Evolutionary conservation across 2,888 invertebrate genomes (phyloP).

Genomic region (Polymixis lichenea): DNA sequence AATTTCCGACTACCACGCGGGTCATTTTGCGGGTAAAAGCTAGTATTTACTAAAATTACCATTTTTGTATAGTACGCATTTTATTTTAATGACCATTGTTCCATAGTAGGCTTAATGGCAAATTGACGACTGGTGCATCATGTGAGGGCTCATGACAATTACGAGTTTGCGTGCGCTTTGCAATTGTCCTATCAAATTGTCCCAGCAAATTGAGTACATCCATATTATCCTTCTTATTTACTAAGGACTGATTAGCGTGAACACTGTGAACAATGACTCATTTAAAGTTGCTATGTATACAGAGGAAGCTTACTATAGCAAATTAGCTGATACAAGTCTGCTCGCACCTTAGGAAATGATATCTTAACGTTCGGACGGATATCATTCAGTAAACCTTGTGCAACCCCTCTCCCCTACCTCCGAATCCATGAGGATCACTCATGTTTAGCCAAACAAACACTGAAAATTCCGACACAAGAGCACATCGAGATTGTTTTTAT

Average conservation of each 20-base stretch:
- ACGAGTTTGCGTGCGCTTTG: slow-evolving; percentile 26
- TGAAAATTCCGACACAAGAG: slow-evolving; percentile 38
- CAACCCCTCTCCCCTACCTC: background rate
- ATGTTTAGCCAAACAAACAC: slow-evolving; percentile 43
- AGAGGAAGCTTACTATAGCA: background rate
- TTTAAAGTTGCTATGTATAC: background rate
- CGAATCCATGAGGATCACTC: slow-evolving; percentile 4
- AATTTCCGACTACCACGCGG: too few species aligned
- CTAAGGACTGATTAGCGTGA: background rate
- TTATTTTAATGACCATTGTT: background rate
- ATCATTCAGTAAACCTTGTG: slow-evolving; percentile 19
- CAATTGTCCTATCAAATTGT: slow-evolving; percentile 29
- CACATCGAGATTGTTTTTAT: slow-evolving; percentile 27
- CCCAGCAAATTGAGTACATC: background rate
- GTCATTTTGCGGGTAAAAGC: too few species aligned
- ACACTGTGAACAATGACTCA: slow-evolving; percentile 3
- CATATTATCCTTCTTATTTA: background rate
- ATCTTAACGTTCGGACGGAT: slow-evolving; percentile 12
- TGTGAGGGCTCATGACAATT: slow-evolving; percentile 27
- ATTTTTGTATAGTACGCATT: background rate
- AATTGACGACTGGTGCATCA: slow-evolving; percentile 5
- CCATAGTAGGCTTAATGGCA: background rate
- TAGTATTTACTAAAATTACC: background rate
- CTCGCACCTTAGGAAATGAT: background rate
- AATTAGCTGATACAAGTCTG: background rate